Percentiles rank a stretch among this genome's conserved stretches.
Conservation (phyloP, 2,113 vertebrate genomes). For the Columbina picui region DNA sequence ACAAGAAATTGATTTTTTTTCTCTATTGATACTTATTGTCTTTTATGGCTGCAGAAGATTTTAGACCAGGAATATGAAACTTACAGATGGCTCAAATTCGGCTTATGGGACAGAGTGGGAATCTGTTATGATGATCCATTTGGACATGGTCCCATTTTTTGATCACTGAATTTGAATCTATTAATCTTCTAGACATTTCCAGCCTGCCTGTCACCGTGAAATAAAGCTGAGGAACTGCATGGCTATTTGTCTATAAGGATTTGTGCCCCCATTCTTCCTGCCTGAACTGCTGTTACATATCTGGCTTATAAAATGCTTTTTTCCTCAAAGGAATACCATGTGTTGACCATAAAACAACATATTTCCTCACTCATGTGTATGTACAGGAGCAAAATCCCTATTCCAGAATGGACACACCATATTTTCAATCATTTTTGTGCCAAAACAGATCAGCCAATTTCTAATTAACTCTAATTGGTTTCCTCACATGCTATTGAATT, state of each 20-base stretch:
- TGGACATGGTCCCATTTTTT: conserved; percentile 15
- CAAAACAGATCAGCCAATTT: conserved; percentile 52
- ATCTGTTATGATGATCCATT: conserved; percentile 61
- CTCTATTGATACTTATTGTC: background rate
- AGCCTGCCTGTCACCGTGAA: conserved; percentile 38
- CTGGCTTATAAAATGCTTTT: background rate
- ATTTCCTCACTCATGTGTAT: background rate
- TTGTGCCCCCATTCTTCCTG: background rate
- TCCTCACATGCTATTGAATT: conserved; percentile 35
- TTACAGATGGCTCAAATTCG: conserved; percentile 35
- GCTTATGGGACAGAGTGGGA: background rate
- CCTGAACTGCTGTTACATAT: conserved; percentile 10
- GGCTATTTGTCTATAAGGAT: background rate
- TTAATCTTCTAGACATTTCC: conserved; percentile 29
- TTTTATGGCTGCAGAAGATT: conserved; percentile 48
- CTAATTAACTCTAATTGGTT: conserved; percentile 61
- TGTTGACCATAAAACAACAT: background rate
- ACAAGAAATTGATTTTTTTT: conserved; percentile 29
- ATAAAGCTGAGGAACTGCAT: conserved; percentile 16
- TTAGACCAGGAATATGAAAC: conserved; percentile 3
- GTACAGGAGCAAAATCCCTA: background rate
- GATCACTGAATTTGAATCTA: conserved; percentile 57
- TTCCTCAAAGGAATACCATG: background rate
- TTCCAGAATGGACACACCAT: background rate
- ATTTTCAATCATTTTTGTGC: background rate